Evolutionary conservation across 2,888 invertebrate genomes (phyloP).

Genomic region (Frankliniella fusca): DNA sequence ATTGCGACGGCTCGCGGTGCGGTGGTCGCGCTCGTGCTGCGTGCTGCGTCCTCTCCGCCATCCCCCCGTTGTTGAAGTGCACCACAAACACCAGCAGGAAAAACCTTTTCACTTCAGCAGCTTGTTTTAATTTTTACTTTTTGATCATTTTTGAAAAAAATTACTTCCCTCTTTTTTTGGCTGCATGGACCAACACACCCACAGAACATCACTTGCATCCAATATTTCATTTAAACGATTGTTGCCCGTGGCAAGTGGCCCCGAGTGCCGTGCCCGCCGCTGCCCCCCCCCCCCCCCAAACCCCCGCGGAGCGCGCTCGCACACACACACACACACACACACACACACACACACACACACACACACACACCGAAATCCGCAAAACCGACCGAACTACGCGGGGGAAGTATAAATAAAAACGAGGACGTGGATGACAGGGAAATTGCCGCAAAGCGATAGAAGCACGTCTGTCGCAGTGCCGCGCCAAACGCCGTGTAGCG

Average conservation of each 20-base stretch:
- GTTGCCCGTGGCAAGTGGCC: slow-evolving; percentile 1
- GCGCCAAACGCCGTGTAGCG: neutral
- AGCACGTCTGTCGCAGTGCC: slow-evolving; percentile 4
- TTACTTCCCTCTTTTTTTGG: neutral
- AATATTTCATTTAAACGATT: slow-evolving; percentile 18
- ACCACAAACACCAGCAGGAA: neutral
- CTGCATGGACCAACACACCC: neutral
- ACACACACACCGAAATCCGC: neutral
- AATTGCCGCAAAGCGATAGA: slow-evolving; percentile 5
- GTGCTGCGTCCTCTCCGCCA: neutral
- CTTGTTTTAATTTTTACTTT: no score
- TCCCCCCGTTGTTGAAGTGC: neutral
- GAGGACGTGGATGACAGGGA: neutral
- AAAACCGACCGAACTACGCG: neutral
- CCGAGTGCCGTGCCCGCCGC: neutral
- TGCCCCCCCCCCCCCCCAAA: neutral
- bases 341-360: slow-evolving; percentile 3
- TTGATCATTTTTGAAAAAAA: no score
- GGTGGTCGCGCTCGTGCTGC: neutral
- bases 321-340: neutral
- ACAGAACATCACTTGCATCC: slow-evolving; percentile 1
- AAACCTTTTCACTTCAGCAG: neutral
- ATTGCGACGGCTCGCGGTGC: neutral
- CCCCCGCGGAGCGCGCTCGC: neutral
- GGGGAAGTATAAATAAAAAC: neutral